phyloP scores from a whole-genome alignment of 30 jellyfish, hydroid and myxozoan species.

The Turritopsis rubra region DNA sequence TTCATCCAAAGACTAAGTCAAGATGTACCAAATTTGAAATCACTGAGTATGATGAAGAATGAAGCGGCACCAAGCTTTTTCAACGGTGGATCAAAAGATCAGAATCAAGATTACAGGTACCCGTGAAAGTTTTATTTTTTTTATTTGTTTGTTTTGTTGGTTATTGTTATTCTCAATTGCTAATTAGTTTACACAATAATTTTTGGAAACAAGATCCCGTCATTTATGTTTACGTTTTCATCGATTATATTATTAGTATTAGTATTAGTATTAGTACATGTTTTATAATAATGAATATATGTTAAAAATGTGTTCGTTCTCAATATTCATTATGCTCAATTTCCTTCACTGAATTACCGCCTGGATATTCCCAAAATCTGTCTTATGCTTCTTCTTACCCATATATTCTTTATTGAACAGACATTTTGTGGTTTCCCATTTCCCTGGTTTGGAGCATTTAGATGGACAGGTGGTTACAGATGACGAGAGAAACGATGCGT shows the following conservation, averaged over 20 bases:
- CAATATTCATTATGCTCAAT: no score
- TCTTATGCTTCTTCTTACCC: neutral
- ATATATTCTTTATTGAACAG: neutral
- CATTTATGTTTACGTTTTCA: no score
- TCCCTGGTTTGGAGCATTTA: constrained; percentile 44
- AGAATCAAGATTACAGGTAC: constrained; percentile 77
- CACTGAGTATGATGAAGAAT: constrained; percentile 73
- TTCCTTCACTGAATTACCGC: no score
- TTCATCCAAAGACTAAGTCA: constrained; percentile 48
- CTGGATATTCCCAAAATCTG: neutral
- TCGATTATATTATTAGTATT: neutral
- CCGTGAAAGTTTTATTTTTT: no score
- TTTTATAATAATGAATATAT: no score
- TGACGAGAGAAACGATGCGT: constrained; percentile 44
- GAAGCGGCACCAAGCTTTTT: constrained; percentile 85
- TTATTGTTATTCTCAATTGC: neutral
- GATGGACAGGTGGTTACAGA: constrained; percentile 49
- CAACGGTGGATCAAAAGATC: constrained; percentile 74
- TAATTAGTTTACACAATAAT: no score
- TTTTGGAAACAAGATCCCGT: no score
- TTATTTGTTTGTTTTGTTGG: neutral
- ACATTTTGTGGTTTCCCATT: constrained; percentile 45
- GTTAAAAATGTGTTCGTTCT: no score
- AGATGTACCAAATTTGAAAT: constrained; percentile 35
- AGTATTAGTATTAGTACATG: no score